These are phyloP conservation scores for Conomelus anceps DNA, from an alignment of 2,888 invertebrate species.

Conservation along the genomic window DNA sequence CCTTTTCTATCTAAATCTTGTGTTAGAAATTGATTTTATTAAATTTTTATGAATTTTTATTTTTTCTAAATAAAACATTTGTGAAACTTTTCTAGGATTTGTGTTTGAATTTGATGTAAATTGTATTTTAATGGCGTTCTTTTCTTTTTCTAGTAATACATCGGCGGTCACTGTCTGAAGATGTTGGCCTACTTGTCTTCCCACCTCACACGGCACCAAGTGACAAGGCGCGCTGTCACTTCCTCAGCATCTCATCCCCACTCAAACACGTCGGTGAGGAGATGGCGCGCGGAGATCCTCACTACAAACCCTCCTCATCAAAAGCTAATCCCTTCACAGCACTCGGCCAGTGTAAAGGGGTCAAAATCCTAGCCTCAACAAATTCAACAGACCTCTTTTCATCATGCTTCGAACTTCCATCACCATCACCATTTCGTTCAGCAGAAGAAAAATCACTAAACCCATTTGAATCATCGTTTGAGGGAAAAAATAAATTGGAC, in stretches of 20 bases:
- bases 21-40: not conserved
- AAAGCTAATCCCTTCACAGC: constrained; percentile 67
- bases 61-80: not conserved
- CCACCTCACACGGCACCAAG: constrained; percentile 58
- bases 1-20: too few relatives aligned
- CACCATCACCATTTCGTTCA: constrained; percentile 48
- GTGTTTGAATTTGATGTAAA: not conserved
- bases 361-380: constrained; percentile 61
- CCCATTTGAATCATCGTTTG: constrained; percentile 26
- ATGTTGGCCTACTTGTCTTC: constrained; percentile 54
- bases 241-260: constrained; percentile 46
- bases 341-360: constrained; percentile 68
- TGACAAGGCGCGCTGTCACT: constrained; percentile 66
- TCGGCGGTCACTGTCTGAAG: constrained; percentile 68
- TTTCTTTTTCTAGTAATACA: constrained; percentile 49
- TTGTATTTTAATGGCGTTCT: not conserved
- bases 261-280: constrained; percentile 68
- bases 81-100: not conserved
- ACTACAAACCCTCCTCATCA: constrained; percentile 61
- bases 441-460: not conserved
- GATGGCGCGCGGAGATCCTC: constrained; percentile 77
- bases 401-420: constrained; percentile 69
- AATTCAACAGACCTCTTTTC: constrained; percentile 57
- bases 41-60: not conserved
- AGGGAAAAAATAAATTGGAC: not conserved